These are phyloP conservation scores for Patella ulyssiponensis DNA, from an alignment of 2,888 invertebrate genomes.

Conservation along the genomic window DNA sequence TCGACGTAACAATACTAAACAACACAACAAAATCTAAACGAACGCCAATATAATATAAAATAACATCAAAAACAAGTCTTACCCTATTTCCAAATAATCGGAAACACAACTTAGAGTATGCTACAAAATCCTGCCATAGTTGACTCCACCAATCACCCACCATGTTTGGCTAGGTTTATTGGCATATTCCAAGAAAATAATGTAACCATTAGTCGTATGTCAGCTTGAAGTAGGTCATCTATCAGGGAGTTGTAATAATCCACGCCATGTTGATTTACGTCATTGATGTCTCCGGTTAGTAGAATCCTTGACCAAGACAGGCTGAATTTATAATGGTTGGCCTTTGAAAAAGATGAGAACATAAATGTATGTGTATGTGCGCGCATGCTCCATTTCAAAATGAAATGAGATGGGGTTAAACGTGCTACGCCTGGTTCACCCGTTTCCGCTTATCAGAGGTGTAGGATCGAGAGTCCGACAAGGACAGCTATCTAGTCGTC, in stretches of 20 bases:
- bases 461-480: no score
- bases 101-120: conserved; percentile 68
- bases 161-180: conserved; percentile 55
- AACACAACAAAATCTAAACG: no score
- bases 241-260: conserved; percentile 84
- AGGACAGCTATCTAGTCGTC: no score
- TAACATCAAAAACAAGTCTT: background rate
- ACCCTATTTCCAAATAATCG: conserved; percentile 63
- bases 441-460: no score
- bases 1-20: no score
- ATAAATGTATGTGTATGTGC: no score
- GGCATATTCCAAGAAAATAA: conserved; percentile 73
- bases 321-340: conserved; percentile 70
- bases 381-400: no score
- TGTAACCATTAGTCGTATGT: conserved; percentile 76
- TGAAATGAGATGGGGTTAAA: no score
- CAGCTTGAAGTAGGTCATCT: conserved; percentile 77
- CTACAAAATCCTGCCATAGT: conserved; percentile 59
- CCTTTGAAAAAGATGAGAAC: conserved; percentile 36
- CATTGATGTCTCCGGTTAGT: conserved; percentile 75
- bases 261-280: conserved; percentile 80
- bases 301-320: conserved; percentile 83
- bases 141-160: conserved; percentile 67
- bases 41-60: no score
- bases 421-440: no score